Conservation (phyloP, 2,797 vertebrate genomes). For the Melanotaenia parkinsoni region DNA sequence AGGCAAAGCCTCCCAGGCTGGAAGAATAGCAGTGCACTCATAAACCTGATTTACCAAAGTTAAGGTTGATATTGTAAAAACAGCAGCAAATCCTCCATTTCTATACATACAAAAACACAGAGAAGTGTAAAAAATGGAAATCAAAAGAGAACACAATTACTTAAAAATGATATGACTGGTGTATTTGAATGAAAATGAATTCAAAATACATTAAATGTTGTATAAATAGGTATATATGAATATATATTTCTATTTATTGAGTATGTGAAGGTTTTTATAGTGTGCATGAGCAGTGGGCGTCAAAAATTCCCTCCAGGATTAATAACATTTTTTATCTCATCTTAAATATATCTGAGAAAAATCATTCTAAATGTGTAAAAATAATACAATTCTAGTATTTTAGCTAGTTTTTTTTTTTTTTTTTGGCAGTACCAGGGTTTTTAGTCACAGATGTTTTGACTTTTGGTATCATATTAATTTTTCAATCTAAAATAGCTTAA, state of each 20-base stretch:
- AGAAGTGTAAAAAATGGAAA: neutral
- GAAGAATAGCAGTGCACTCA: constrained; percentile 94
- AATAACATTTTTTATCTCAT: too few relatives aligned
- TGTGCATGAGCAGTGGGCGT: too few relatives aligned
- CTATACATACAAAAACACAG: neutral
- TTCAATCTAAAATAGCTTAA: too few relatives aligned
- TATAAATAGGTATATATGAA: too few relatives aligned
- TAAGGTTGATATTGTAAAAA: constrained; percentile 62
- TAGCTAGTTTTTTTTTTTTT: too few relatives aligned
- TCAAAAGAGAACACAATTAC: neutral
- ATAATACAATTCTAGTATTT: too few relatives aligned
- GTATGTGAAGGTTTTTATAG: too few relatives aligned
- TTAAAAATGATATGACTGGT: neutral
- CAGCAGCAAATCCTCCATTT: neutral
- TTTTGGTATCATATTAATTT: too few relatives aligned
- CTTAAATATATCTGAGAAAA: neutral
- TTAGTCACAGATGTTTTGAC: too few relatives aligned
- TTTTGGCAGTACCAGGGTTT: too few relatives aligned
- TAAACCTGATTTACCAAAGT: constrained; percentile 86
- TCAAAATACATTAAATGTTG: neutral
- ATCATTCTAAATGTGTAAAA: neutral
- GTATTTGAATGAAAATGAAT: neutral
- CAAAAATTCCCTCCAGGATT: too few relatives aligned
- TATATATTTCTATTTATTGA: too few relatives aligned
- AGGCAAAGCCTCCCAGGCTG: constrained; percentile 95